Evolutionary conservation across 2,797 vertebrate species (phyloP).

Genomic region (Orientallactaga sibirica): DNA sequence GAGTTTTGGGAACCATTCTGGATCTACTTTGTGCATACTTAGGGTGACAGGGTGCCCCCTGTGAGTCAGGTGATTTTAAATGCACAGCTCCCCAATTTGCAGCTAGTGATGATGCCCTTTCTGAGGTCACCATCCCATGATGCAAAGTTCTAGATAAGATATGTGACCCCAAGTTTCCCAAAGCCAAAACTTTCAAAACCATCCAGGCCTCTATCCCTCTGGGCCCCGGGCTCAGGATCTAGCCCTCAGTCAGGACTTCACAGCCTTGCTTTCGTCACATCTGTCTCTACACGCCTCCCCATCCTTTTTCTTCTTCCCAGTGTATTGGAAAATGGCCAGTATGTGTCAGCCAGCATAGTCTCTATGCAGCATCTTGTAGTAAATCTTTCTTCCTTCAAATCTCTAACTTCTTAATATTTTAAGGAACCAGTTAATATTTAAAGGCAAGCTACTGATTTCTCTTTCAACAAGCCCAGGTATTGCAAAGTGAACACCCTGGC

Average conservation of each 20-base stretch:
- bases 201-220: neutral
- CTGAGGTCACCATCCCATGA: neutral
- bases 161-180: neutral
- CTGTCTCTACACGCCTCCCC: neutral
- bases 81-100: neutral
- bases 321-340: neutral
- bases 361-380: slow-evolving; percentile 42
- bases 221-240: neutral
- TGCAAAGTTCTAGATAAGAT: neutral
- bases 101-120: neutral
- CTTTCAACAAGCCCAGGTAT: slow-evolving; percentile 60
- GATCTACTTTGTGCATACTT: neutral
- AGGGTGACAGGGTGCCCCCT: neutral
- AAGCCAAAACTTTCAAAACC: neutral
- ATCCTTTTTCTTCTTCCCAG: neutral
- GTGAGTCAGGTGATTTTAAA: neutral
- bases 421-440: slow-evolving; percentile 77
- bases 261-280: neutral
- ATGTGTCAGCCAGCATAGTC: neutral
- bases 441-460: slow-evolving; percentile 71
- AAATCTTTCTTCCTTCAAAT: slow-evolving; percentile 57
- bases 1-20: neutral
- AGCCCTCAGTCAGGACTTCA: neutral
- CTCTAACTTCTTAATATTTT: slow-evolving; percentile 76
- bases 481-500: slow-evolving; percentile 51